Conservation (phyloP, 1,140 invertebrate species). For the Drosophila ambigua region DNA sequence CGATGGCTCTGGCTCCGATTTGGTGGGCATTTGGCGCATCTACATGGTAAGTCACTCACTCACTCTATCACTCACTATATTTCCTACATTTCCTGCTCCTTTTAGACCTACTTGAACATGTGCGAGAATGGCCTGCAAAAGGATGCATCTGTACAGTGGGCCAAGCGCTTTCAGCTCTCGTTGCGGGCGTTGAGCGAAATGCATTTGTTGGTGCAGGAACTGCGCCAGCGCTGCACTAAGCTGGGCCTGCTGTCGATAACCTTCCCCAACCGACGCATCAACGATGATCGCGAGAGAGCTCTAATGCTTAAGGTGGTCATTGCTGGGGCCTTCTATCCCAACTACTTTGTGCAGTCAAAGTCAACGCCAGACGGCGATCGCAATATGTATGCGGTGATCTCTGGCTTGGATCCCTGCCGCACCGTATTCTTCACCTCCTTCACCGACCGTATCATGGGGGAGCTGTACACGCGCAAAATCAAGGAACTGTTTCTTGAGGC, state of each 20-base stretch:
- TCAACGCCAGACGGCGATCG: constrained; percentile 85
- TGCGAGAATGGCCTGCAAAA: constrained; percentile 32
- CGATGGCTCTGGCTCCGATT: constrained; percentile 92
- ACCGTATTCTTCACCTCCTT: constrained; percentile 90
- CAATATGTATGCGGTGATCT: constrained; percentile 86
- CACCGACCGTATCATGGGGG: constrained; percentile 89
- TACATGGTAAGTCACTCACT: constrained; percentile 86
- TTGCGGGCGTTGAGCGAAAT: constrained; percentile 90
- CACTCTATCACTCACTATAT: no score
- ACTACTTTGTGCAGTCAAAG: constrained; percentile 90
- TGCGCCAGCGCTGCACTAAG: constrained; percentile 86
- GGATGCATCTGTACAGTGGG: constrained; percentile 86
- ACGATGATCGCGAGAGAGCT: constrained; percentile 84
- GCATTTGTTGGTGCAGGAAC: constrained; percentile 88
- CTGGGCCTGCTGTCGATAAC: constrained; percentile 77
- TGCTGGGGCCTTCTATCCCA: constrained; percentile 94
- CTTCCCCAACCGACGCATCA: constrained; percentile 72
- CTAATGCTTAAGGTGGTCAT: constrained; percentile 88
- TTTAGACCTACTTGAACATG: constrained; percentile 56
- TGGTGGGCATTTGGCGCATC: constrained; percentile 91
- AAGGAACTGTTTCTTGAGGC: constrained; percentile 85
- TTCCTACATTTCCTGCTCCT: neutral
- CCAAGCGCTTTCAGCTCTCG: constrained; percentile 89
- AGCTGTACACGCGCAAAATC: constrained; percentile 88
- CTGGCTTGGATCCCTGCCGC: constrained; percentile 89